Evolutionary conservation across 1,140 invertebrate genomes (phyloP), one percentile per base, ranked within the genome.

Genomic region (Ruditapes philippinarum): DNA sequence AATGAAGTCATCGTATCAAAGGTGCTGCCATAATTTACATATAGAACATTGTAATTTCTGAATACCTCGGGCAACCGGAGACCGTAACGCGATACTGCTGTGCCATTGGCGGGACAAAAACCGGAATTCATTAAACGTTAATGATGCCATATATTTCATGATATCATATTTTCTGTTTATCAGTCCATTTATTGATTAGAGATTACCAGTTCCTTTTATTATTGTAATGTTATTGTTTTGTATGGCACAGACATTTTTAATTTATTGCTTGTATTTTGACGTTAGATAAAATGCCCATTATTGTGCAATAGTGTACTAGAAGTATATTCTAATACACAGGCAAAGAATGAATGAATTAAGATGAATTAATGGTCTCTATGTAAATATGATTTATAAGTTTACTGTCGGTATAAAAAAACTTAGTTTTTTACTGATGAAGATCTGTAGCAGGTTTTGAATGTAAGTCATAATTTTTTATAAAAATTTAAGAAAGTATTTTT

Each of bases 101-200:
- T 22, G 0, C 1, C 31, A 38, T 14, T 38, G 31, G 33, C n/a
- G 36, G 38, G 33, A 70, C 65, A 70, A 70, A 70, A 70, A 70
- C 33, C n/a, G 38, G 36, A 38, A 70, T 70, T 70, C 65, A 70
- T 70, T 31, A 38, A 70, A 14, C 4, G 3, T 17, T 40, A 70
- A 70, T 70, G 33, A 70, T 70, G 33, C 22, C 14, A 11, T 36
- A 4, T 70, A 19, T 70, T 22, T 28, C 0, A 70, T 70, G 22
- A 38, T 70, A 38, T 70, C 65, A 70, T 12, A 36, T 70, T 22
- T 70, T 36, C 65, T 70, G n/a, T 17, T n/a, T 70, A n/a, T 70
- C 17, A 38, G 5, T 1, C 31, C 1, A 65, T 9, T 65, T 65
- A 65, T 65, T 65, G 60, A 65, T 65, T 65, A 11, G 12, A 11